phyloP scores from a whole-genome alignment of 2,888 invertebrate species.

The Acanthococcus lagerstroemiae region DNA sequence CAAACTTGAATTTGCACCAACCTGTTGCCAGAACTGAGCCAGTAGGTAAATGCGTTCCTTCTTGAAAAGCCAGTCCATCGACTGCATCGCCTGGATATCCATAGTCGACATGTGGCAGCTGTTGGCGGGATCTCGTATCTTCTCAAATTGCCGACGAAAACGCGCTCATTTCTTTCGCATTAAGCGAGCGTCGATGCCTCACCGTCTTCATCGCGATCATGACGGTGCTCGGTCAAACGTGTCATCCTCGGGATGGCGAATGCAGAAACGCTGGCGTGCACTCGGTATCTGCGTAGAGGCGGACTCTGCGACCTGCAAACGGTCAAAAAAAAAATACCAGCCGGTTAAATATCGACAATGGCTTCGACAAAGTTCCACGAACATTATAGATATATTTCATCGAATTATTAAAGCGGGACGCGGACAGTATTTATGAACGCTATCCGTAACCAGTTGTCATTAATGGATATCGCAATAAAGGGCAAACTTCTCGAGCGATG shows the following conservation, averaged over 20 bases:
- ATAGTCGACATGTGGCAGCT: conserved; percentile 42
- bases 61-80: conserved; percentile 94
- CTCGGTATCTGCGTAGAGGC: too few relatives aligned
- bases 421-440: too few relatives aligned
- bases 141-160: neutral
- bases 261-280: neutral
- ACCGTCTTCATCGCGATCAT: neutral
- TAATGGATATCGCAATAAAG: too few relatives aligned
- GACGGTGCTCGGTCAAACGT: neutral
- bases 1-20: too few relatives aligned
- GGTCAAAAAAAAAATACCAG: too few relatives aligned
- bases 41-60: conserved; percentile 88
- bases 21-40: conserved; percentile 95
- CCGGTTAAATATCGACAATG: too few relatives aligned
- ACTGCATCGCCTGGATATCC: conserved; percentile 89
- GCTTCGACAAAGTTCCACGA: too few relatives aligned
- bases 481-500: too few relatives aligned
- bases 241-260: conserved; percentile 4
- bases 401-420: too few relatives aligned
- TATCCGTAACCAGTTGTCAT: too few relatives aligned
- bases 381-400: too few relatives aligned
- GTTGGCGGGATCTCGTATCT: neutral
- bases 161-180: neutral
- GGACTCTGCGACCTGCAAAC: too few relatives aligned
- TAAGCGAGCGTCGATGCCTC: neutral